Conservation (phyloP, 2,113 vertebrate genomes). For the Misgurnus mizolepis region DNA sequence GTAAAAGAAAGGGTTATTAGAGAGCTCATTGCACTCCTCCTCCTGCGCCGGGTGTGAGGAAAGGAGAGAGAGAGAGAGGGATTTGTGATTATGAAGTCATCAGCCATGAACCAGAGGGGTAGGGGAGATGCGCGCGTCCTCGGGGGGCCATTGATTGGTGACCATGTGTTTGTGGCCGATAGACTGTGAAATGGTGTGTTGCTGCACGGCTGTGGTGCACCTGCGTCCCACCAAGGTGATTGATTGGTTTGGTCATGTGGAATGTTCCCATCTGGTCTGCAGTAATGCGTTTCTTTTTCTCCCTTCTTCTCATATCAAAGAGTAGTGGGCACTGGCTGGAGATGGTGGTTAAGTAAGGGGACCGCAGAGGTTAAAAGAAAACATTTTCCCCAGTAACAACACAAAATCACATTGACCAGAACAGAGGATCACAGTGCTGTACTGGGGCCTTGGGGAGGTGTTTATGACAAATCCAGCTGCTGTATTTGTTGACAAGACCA, state of each 20-base stretch:
- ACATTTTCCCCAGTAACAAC: slow-evolving; percentile 69
- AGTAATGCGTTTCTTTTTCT: slow-evolving; percentile 86
- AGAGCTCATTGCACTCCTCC: slow-evolving; percentile 91
- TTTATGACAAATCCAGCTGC: slow-evolving; percentile 60
- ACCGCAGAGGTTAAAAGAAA: slow-evolving; percentile 78
- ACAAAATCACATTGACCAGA: slow-evolving; percentile 63
- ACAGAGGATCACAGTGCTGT: slow-evolving; percentile 62
- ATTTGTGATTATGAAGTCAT: slow-evolving; percentile 99
- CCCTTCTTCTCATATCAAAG: slow-evolving; percentile 65
- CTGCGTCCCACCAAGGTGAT: slow-evolving; percentile 99
- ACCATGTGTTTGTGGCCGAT: slow-evolving; percentile 99
- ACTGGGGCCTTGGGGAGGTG: slow-evolving; percentile 28
- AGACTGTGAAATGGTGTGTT: slow-evolving; percentile 99
- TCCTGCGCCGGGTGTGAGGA: slow-evolving; percentile 66
- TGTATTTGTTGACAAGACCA: slow-evolving; percentile 27
- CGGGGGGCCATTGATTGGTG: slow-evolving; percentile 99
- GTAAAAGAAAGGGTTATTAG: slow-evolving; percentile 83
- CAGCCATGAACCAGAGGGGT: slow-evolving; percentile 96
- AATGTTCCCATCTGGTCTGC: slow-evolving; percentile 99
- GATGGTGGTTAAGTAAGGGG: slow-evolving; percentile 77
- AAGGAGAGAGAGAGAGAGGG: slow-evolving; percentile 67
- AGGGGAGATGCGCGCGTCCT: slow-evolving; percentile 87
- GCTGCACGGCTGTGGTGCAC: slow-evolving; percentile 99
- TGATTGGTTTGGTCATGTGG: slow-evolving; percentile 99
- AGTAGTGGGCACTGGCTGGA: slow-evolving; percentile 76